Evolutionary conservation across 2,113 vertebrate genomes (phyloP), one percentile per base, ranked within the genome.

Genomic region (Edolisoma coerulescens): DNA sequence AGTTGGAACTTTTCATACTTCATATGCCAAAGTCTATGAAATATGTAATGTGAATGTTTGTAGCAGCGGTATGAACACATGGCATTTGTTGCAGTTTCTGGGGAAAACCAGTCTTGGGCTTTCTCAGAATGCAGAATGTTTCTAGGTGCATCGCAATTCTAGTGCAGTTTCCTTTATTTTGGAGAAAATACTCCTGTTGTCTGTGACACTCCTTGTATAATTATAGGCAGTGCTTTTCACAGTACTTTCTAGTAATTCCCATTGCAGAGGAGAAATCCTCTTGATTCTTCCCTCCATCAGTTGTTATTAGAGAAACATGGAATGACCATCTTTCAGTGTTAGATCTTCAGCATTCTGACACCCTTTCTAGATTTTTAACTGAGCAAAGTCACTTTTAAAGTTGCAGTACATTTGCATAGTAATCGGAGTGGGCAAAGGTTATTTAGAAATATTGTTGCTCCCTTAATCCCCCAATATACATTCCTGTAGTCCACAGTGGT

Each of bases 61-160:
- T 63, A 85, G 67, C 42, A 82, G 56, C 39, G 50, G 27, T n/a
- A 21, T 37, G 52, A 84, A 37, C 54, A n/a, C 26, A 13, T 78
- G 32, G 20, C 26, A 60, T 82, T 56, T 54, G 28, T 41, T 81
- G 32, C n/a, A 26, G 20, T 61, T 89, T 74, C 33, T 78, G 27
- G 10, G 18, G 13, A 57, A 85, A 59, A 54, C 9, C 7, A 49
- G 13, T 60, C 50, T 70, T 0, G 0, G 22, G 10, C 20, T 84
- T 91, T 67, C 42, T 52, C 52, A 71, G 17, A 39, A 21, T 50
- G 37, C 16, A 23, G n/a, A 49, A 8, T 70, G 26, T 74, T 74
- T 54, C 33, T 16, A 39, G 24, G 19, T 71, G 22, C n/a, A 10
- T 49, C 2, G 1, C 21, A 56, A 4, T 77, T 89, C 16, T 47